These are phyloP conservation scores for Solea solea DNA, from an alignment of 2,113 vertebrate species.

Conservation along the genomic window DNA sequence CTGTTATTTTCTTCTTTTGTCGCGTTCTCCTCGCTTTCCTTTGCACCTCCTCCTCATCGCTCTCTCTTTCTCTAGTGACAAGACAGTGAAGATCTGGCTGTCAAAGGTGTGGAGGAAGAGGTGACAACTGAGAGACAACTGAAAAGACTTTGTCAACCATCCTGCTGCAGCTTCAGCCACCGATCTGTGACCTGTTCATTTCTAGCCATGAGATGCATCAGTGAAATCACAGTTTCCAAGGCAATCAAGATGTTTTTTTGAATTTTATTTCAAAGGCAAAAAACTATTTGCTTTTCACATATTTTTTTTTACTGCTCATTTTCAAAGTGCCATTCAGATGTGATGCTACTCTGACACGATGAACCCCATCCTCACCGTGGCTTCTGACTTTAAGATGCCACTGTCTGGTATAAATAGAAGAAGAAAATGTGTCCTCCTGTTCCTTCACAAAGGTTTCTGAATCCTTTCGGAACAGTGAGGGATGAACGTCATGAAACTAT, in stretches of 20 bases:
- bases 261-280: constrained; percentile 33
- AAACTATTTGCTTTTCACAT: constrained; percentile 37
- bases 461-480: constrained; percentile 11
- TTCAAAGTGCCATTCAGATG: constrained; percentile 71
- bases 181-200: constrained; percentile 33
- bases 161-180: constrained; percentile 25
- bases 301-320: constrained; percentile 52
- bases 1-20: constrained; percentile 44
- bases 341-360: constrained; percentile 46
- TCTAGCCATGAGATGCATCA: constrained; percentile 16
- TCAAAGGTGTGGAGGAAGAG: constrained; percentile 81
- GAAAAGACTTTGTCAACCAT: constrained; percentile 19
- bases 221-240: constrained; percentile 41
- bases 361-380: constrained; percentile 12
- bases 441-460: constrained; percentile 34
- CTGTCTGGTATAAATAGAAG: constrained; percentile 31
- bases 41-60: constrained; percentile 46
- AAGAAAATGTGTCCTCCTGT: constrained; percentile 62
- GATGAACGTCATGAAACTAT: constrained; percentile 23
- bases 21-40: constrained; percentile 25
- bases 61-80: constrained; percentile 83
- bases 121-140: constrained; percentile 59
- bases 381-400: constrained; percentile 16
- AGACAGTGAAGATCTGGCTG: constrained; percentile 94
- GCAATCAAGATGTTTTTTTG: constrained; percentile 38